Evolutionary conservation across 2,113 vertebrate genomes (phyloP), one percentile per base, ranked within the genome.

Genomic region (Haplochromis vanheusdeni): DNA sequence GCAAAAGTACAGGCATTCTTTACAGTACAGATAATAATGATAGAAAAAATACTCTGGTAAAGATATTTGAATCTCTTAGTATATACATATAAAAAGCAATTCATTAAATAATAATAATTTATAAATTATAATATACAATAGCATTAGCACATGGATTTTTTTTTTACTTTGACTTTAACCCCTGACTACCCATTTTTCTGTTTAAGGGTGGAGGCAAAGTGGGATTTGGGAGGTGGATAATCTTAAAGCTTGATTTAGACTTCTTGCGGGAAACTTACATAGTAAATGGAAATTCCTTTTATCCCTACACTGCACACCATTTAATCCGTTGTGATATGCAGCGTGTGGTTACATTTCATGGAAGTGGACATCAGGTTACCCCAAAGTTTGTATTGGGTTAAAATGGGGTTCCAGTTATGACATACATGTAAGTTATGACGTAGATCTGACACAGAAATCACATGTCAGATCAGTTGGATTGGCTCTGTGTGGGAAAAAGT

Each of bases 341-440:
- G 58, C 6, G 0, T n/a, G 60, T 65, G 17, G 31, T 65, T 65
- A 65, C 31, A 35, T 12, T 65, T 65, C 31, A 11, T 2, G 3
- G 17, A 2, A 2, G 31, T 35, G 17, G 31, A 62, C 4, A 1
- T 62, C 58, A 62, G 31, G 10, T 65, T 65, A 62, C 9, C 58
- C 17, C 16, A 0, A 62, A 35, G 58, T 35, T 62, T 0, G 2
- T 62, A 35, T 33, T 1, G 16, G 16, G 58, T 62, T 35, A 11
- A 62, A 62, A 35, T 35, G 58, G 17, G 31, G 17, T 2, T 62
- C 6, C 17, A 35, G 9, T 62, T 62, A 35, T 62, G 58, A 19
- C 1, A 33, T 35, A 4, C 28, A 3, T 35, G 9, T 62, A 62
- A 0, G 16, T 19, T 33, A 1, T 19, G 58, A 62, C 0, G 2